A percentile compares a stretch with the other conserved stretches of the same genome.
Conservation (phyloP, 2,113 vertebrate species). For the Macheiramphus alcinus region DNA sequence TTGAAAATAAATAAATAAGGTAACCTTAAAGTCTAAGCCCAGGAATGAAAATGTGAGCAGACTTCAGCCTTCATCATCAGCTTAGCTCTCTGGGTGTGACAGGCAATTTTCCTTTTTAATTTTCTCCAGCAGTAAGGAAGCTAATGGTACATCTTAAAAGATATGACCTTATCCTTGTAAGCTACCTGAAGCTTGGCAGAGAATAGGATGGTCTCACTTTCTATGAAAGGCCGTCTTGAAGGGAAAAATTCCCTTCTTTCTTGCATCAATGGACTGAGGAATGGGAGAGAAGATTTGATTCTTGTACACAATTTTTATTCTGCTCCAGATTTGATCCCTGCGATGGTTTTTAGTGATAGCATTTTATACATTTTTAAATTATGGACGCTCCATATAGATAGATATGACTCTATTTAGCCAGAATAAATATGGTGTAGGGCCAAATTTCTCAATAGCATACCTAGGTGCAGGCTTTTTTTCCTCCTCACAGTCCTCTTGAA, state of each 20-base stretch:
- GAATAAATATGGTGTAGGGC: neutral
- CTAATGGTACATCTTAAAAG: slow-evolving; percentile 60
- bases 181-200: slow-evolving; percentile 46
- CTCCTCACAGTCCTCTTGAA: neutral
- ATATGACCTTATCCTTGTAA: slow-evolving; percentile 59
- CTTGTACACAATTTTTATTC: neutral
- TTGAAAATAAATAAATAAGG: slow-evolving; percentile 54
- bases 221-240: neutral
- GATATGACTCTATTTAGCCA: neutral
- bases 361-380: neutral
- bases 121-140: slow-evolving; percentile 56
- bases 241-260: slow-evolving; percentile 12
- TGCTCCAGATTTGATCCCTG: neutral
- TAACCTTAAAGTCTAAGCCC: slow-evolving; percentile 34
- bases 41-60: slow-evolving; percentile 27
- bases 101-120: slow-evolving; percentile 67
- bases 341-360: neutral
- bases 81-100: slow-evolving; percentile 57
- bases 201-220: slow-evolving; percentile 23
- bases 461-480: neutral
- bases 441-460: neutral
- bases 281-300: neutral
- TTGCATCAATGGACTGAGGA: neutral
- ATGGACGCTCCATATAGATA: neutral
- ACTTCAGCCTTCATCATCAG: slow-evolving; percentile 57